phyloP scores from a whole-genome alignment of 2,113 vertebrate genomes.

The Perccottus glenii region DNA sequence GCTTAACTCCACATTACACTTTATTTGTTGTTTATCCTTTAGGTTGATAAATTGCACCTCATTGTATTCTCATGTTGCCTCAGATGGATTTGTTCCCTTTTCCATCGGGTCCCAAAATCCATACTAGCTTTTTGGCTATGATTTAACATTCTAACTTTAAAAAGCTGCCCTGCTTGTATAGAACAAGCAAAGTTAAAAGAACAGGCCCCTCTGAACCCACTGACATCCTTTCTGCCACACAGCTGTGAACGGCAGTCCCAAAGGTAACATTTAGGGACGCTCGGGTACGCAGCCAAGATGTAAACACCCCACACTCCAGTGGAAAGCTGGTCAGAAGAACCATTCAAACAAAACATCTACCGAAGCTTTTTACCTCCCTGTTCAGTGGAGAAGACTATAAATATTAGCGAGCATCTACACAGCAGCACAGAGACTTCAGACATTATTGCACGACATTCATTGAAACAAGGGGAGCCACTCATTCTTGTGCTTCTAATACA shows the following conservation, averaged over 20 bases:
- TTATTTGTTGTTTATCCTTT: too few species aligned
- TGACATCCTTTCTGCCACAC: conserved; percentile 27
- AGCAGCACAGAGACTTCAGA: conserved; percentile 21
- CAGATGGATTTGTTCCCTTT: too few species aligned
- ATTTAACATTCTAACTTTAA: too few species aligned
- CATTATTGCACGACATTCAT: conserved; percentile 15
- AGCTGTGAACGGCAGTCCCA: conserved; percentile 14
- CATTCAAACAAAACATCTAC: conserved; percentile 41
- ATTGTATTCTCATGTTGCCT: too few species aligned
- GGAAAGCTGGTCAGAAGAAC: conserved; percentile 41
- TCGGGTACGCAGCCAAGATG: conserved; percentile 54
- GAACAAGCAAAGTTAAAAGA: neutral
- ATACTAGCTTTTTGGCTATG: too few species aligned
- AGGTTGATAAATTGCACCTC: too few species aligned
- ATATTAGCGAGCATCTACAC: conserved; percentile 41
- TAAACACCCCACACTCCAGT: conserved; percentile 46
- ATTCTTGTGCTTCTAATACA: neutral
- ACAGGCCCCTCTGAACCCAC: conserved; percentile 14
- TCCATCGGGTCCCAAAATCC: too few species aligned
- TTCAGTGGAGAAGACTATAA: conserved; percentile 56
- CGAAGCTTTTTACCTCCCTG: neutral
- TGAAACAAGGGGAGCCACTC: neutral
- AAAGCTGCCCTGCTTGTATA: neutral
- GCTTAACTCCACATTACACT: too few species aligned
- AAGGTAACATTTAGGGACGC: conserved; percentile 64